Conservation (phyloP, 2,113 vertebrate species). For the Grammatotria lemairii region DNA sequence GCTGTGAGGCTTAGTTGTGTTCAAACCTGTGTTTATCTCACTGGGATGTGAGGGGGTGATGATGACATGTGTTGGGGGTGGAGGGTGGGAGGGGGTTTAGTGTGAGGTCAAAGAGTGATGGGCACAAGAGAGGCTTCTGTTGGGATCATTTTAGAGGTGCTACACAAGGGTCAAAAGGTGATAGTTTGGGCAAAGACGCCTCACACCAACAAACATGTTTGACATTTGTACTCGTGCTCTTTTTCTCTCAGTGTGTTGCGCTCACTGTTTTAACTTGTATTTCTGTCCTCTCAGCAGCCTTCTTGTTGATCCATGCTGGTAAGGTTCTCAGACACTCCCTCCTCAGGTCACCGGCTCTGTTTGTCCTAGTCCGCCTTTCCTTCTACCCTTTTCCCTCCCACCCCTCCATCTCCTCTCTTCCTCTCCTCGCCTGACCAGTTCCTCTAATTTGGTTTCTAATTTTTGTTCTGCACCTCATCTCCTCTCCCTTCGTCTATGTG, state of each 20-base stretch:
- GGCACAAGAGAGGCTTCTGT: slow-evolving; percentile 19
- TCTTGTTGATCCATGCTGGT: slow-evolving; percentile 56
- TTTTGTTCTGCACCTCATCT: slow-evolving; percentile 57
- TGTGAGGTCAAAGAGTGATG: not conserved
- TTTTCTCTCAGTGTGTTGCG: not conserved
- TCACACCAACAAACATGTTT: not conserved
- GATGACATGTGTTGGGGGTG: not conserved
- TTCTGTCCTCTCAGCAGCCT: slow-evolving; percentile 63
- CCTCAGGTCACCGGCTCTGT: slow-evolving; percentile 58
- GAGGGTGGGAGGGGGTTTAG: not conserved
- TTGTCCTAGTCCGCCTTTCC: slow-evolving; percentile 51
- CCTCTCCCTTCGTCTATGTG: slow-evolving; percentile 51
- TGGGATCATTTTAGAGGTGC: slow-evolving; percentile 3
- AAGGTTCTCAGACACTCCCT: slow-evolving; percentile 56
- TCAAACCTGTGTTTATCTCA: not conserved
- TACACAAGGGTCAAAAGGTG: slow-evolving; percentile 27
- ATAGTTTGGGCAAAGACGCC: slow-evolving; percentile 18
- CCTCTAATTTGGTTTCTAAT: slow-evolving; percentile 69
- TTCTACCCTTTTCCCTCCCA: not conserved
- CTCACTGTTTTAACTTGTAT: slow-evolving; percentile 21
- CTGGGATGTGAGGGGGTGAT: slow-evolving; percentile 20
- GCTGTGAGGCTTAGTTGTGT: slow-evolving; percentile 2
- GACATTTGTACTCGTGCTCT: not conserved
- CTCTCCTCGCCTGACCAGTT: slow-evolving; percentile 62
- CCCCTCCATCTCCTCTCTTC: slow-evolving; percentile 22